Base-by-base conservation (phyloP, 2,113 vertebrate genomes). In the Epinephelus cyanopodus region DNA sequence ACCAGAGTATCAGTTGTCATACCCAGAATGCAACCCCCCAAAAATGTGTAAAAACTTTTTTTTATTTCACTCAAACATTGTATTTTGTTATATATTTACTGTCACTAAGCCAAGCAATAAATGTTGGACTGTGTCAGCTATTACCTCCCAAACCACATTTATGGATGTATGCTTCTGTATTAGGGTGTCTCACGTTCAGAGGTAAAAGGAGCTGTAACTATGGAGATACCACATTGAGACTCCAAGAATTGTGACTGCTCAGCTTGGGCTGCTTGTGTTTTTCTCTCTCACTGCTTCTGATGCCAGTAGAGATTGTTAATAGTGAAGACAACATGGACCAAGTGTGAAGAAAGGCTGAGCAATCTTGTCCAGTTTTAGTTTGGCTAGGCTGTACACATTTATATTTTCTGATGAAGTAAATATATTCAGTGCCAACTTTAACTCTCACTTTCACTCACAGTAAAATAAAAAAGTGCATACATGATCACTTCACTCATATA, bases 201-300 rank as follows among this genome's bases (percentile, higher is more conserved):
- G 48, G 25, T 12, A n/a, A 13, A 11, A 61, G 56, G 75, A 69
- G 50, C 37, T 64, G 63, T 69, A 69, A 23, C 50, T 52, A 57
- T 5, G 0, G 54, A 56, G 54, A 25, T 25, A 56, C n/a, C 17
- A 29, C 53, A 17, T 33, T 25, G 19, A 27, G 74, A 33, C 14
- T 6, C n/a, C 27, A 37, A 2, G 5, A 47, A 39, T 57, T 62
- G 19, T 8, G 7, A 29, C 47, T 65, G 11, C 50, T 78, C 74
- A 62, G 21, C 23, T 23, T 65, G 47, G 5, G 19, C 25, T 27
- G 47, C 23, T 68, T 42, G 18, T 33, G 12, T 17, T 61, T 66
- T 10, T 42, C 33, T 63, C 19, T 27, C 21, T 50, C 15, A 15
- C 7, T 50, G 19, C 54, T 25, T 67, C n/a, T 48, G 19, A 67